Evolutionary conservation across 1,140 invertebrate species (phyloP).

Genomic region (Orius laevigatus): DNA sequence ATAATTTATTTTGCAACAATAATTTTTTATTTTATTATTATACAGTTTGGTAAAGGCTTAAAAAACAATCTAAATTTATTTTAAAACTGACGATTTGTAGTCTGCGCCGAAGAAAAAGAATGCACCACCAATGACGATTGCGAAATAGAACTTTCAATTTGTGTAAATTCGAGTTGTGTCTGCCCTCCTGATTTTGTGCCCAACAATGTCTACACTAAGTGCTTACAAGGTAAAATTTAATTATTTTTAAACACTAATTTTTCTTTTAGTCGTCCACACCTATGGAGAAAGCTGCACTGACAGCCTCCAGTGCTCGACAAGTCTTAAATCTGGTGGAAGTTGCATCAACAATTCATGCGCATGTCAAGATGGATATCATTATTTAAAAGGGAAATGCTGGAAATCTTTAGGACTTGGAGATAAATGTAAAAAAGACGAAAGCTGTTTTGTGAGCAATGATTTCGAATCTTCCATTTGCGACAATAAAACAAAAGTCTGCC

Average conservation of each 20-base stretch:
- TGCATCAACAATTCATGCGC: constrained; percentile 19
- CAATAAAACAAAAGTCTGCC: constrained; percentile 17
- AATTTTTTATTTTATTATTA: too few species aligned
- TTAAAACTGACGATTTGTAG: too few species aligned
- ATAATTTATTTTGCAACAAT: too few species aligned
- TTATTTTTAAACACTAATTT: not conserved
- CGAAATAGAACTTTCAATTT: constrained; percentile 13
- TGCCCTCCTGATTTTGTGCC: constrained; percentile 18
- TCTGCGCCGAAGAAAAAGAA: constrained; percentile 3
- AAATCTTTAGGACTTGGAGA: constrained; percentile 19
- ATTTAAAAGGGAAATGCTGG: constrained; percentile 22
- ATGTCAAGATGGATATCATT: constrained; percentile 22
- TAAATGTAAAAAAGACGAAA: constrained; percentile 17
- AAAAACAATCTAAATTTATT: too few species aligned
- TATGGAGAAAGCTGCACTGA: constrained; percentile 21
- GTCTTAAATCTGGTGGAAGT: constrained; percentile 18
- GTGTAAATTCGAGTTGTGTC: constrained; percentile 16
- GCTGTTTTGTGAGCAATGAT: constrained; percentile 23
- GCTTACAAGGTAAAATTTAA: constrained; percentile 19
- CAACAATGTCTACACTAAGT: constrained; percentile 19
- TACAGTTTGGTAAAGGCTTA: too few species aligned
- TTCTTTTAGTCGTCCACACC: constrained; percentile 12
- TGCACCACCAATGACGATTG: constrained; percentile 5
- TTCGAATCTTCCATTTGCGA: constrained; percentile 20
- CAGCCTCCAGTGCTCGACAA: constrained; percentile 21